A percentile compares a stretch with the other conserved stretches of the same genome.
Conservation (phyloP, 2,888 invertebrate species). For the Tupiocoris notatus region DNA sequence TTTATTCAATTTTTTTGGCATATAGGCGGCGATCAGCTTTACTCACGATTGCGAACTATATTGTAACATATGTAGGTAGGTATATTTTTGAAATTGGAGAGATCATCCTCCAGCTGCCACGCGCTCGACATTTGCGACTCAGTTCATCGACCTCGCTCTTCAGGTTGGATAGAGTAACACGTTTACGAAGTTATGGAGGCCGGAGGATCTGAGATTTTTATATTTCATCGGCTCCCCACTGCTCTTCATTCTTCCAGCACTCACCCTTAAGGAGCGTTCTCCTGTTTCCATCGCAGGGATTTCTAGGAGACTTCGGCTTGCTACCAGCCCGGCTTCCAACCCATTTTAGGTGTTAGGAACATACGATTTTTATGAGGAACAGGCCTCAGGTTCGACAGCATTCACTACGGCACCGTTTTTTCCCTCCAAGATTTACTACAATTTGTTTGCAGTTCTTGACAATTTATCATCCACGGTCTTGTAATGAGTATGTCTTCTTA, state of each 20-base stretch:
- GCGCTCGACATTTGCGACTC: not conserved
- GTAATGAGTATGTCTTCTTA: too few species aligned
- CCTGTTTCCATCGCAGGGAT: not conserved
- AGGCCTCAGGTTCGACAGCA: not conserved
- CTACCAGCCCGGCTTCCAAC: not conserved
- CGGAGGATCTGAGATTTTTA: not conserved
- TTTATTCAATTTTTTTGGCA: too few species aligned
- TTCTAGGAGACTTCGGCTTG: not conserved
- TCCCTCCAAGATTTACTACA: not conserved
- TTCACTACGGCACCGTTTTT: not conserved
- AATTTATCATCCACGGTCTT: too few species aligned
- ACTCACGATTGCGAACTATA: too few species aligned
- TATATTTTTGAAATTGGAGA: too few species aligned
- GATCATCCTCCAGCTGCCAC: not conserved
- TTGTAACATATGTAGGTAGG: too few species aligned
- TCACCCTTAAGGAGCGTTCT: not conserved
- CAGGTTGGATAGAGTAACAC: not conserved
- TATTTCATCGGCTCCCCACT: not conserved
- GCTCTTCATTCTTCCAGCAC: not conserved
- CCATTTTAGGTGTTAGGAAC: too few species aligned
- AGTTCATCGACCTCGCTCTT: not conserved
- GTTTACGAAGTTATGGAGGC: not conserved
- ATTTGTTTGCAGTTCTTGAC: too few species aligned
- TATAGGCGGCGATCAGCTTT: too few species aligned
- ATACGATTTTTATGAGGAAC: not conserved